Evolutionary conservation across 2,113 vertebrate species (phyloP).

Genomic region (Sprattus sprattus): DNA sequence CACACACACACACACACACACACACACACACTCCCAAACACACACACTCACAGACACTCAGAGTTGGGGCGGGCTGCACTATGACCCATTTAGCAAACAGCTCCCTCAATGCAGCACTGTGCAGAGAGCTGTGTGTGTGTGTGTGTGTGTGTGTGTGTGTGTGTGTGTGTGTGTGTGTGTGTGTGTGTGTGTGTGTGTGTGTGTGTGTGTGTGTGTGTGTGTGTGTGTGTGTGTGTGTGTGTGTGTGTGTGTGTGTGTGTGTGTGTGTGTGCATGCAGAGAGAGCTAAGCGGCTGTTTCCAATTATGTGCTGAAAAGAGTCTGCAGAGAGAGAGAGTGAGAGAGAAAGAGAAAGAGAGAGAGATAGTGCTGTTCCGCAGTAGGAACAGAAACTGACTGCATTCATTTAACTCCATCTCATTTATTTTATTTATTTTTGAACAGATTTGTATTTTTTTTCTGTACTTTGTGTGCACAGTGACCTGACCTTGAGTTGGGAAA

Average conservation of each 20-base stretch:
- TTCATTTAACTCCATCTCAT: background rate
- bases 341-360: background rate
- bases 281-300: conserved; percentile 48
- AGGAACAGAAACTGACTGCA: background rate
- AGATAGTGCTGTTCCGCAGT: background rate
- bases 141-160: no score
- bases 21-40: background rate
- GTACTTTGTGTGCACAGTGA: background rate
- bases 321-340: conserved; percentile 1
- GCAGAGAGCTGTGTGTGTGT: no score
- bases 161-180: no score
- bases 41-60: background rate
- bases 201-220: no score
- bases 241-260: no score
- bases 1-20: conserved; percentile 15
- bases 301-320: conserved; percentile 45
- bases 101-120: conserved; percentile 43
- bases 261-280: conserved; percentile 41
- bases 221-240: no score
- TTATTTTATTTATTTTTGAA: conserved; percentile 9
- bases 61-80: conserved; percentile 51
- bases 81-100: conserved; percentile 56
- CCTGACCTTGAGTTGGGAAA: background rate
- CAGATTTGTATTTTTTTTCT: conserved; percentile 17
- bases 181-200: no score